Conservation (phyloP, 1,140 invertebrate genomes). For the Chionoecetes opilio region DNA sequence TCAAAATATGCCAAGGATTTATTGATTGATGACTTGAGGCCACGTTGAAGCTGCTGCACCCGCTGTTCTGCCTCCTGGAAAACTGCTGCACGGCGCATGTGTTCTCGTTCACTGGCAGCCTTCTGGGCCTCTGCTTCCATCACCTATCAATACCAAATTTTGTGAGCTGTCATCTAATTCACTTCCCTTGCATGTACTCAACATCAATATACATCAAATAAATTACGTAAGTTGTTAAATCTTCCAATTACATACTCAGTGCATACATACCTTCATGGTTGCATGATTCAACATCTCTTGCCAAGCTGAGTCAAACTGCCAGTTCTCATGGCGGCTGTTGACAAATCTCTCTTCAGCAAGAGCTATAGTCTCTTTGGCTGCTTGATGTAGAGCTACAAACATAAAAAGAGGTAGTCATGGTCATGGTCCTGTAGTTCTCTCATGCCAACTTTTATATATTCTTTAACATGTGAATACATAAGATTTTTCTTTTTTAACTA, state of each 20-base stretch:
- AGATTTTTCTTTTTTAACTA: no score
- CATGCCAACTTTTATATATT: no score
- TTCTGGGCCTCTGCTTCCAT: conserved; percentile 96
- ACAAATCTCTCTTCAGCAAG: conserved; percentile 95
- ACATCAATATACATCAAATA: not conserved
- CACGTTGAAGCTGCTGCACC: conserved; percentile 83
- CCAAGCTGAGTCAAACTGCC: conserved; percentile 97
- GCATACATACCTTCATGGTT: conserved; percentile 90
- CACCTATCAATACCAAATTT: conserved; percentile 87
- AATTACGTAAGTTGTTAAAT: no score
- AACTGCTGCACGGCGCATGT: conserved; percentile 90
- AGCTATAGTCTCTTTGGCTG: conserved; percentile 97
- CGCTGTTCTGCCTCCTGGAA: conserved; percentile 92
- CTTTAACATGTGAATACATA: no score
- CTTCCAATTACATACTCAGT: no score
- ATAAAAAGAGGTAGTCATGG: no score
- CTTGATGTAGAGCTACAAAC: conserved; percentile 90
- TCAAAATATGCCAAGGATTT: conserved; percentile 88
- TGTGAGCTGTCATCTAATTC: not conserved
- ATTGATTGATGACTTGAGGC: conserved; percentile 89
- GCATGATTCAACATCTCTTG: conserved; percentile 99
- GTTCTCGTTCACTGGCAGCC: conserved; percentile 93
- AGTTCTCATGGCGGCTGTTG: conserved; percentile 87
- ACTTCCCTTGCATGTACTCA: not conserved
- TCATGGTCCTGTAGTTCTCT: no score